Evolutionary conservation across 2,113 vertebrate species (phyloP).

Genomic region (Heteronetta atricapilla): DNA sequence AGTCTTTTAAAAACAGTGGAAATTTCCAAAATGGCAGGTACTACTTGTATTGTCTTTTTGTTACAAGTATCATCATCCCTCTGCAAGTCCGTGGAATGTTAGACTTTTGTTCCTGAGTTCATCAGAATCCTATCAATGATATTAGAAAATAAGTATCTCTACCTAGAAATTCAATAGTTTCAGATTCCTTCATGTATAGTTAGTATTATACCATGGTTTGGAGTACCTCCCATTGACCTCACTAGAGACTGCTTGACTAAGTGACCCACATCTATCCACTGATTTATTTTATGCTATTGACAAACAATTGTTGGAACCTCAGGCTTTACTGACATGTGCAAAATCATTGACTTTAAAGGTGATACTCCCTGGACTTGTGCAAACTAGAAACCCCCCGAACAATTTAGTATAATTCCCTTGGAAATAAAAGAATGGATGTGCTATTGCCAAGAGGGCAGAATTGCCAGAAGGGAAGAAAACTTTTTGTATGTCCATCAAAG

Average conservation of each 20-base stretch:
- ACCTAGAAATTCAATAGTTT: neutral
- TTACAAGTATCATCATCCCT: neutral
- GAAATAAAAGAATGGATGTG: neutral
- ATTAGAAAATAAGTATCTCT: neutral
- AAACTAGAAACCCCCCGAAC: neutral
- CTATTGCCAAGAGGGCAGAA: neutral
- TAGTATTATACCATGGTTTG: neutral
- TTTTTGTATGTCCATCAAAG: neutral
- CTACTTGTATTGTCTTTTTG: neutral
- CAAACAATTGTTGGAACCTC: neutral
- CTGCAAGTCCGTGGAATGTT: neutral
- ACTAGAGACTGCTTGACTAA: neutral
- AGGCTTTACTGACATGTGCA: neutral
- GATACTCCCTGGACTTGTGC: neutral
- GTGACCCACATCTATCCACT: neutral
- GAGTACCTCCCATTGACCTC: neutral
- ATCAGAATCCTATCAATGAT: neutral
- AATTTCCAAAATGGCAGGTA: neutral
- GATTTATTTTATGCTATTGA: neutral
- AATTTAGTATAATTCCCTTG: neutral
- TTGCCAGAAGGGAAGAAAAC: neutral
- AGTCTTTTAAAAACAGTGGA: neutral
- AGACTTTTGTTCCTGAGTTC: neutral
- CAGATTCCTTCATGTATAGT: neutral
- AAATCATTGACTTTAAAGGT: neutral